These are phyloP conservation scores for Struthidea cinerea DNA, from an alignment of 2,113 vertebrate genomes.

Conservation along the genomic window DNA sequence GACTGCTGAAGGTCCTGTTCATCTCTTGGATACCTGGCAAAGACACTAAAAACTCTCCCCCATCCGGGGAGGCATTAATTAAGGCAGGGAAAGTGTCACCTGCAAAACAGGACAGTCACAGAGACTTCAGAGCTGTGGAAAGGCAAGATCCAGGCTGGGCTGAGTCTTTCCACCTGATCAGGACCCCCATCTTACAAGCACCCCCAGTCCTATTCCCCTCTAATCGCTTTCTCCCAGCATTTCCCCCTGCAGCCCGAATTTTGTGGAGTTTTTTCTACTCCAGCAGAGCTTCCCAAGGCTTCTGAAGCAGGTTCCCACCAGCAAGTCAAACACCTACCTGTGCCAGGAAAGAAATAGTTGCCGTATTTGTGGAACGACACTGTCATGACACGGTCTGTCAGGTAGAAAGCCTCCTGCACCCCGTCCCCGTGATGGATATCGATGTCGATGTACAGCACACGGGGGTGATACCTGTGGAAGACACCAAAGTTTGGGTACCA, in stretches of 20 bases:
- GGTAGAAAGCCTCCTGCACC: constrained; percentile 97
- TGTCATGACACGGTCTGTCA: constrained; percentile 97
- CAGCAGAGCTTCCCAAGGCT: not conserved
- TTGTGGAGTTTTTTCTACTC: not conserved
- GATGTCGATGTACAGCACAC: constrained; percentile 97
- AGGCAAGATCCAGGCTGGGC: not conserved
- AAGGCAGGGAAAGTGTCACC: too few relatives aligned
- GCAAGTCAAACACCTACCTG: constrained; percentile 71
- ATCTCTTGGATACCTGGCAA: too few relatives aligned
- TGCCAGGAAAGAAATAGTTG: constrained; percentile 98
- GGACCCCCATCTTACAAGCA: not conserved
- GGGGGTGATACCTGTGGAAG: constrained; percentile 85
- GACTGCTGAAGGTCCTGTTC: too few relatives aligned
- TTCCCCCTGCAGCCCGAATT: accelerated
- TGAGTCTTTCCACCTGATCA: not conserved
- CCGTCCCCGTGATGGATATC: constrained; percentile 98
- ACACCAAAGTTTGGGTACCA: accelerated
- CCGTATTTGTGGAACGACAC: constrained; percentile 99
- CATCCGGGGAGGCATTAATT: too few relatives aligned
- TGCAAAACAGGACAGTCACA: constrained; percentile 28
- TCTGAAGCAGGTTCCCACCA: not conserved
- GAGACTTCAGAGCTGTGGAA: not conserved
- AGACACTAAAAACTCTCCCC: too few relatives aligned
- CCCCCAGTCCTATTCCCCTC: not conserved
- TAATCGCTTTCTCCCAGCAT: not conserved